These are phyloP conservation scores for Radopholus similis DNA, from an alignment of 1,140 invertebrate genomes.

Conservation along the genomic window DNA sequence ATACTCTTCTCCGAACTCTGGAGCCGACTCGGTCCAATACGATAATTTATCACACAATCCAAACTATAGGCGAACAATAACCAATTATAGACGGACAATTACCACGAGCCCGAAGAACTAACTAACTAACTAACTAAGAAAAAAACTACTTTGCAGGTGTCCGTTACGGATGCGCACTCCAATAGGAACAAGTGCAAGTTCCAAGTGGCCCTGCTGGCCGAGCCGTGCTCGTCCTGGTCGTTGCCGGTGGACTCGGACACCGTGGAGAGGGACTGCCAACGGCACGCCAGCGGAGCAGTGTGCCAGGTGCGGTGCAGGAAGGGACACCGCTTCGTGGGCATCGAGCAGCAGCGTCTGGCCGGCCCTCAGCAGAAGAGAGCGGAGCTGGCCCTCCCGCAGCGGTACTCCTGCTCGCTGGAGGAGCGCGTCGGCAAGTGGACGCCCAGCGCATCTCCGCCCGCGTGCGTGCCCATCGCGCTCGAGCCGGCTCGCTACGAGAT, in stretches of 20 bases:
- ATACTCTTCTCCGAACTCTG: neutral
- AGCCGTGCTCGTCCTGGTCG: conserved; percentile 89
- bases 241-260: conserved; percentile 73
- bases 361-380: neutral
- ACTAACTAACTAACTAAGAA: no score
- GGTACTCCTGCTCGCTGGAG: conserved; percentile 71
- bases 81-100: no score
- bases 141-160: conserved; percentile 76
- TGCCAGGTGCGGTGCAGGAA: conserved; percentile 84
- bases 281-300: conserved; percentile 70
- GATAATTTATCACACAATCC: no score
- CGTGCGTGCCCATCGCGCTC: conserved; percentile 61
- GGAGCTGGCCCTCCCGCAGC: neutral
- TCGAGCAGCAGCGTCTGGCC: conserved; percentile 72
- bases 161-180: conserved; percentile 79
- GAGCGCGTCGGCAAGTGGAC: neutral
- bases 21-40: no score
- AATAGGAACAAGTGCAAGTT: conserved; percentile 86
- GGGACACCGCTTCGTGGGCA: conserved; percentile 86
- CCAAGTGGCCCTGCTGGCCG: conserved; percentile 73
- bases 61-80: no score
- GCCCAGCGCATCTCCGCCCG: conserved; percentile 31
- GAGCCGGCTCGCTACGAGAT: conserved; percentile 89
- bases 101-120: no score
- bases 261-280: conserved; percentile 79